These are phyloP conservation scores for Chymomyza caudatula DNA, from an alignment of 2,888 invertebrate genomes.

Conservation along the genomic window DNA sequence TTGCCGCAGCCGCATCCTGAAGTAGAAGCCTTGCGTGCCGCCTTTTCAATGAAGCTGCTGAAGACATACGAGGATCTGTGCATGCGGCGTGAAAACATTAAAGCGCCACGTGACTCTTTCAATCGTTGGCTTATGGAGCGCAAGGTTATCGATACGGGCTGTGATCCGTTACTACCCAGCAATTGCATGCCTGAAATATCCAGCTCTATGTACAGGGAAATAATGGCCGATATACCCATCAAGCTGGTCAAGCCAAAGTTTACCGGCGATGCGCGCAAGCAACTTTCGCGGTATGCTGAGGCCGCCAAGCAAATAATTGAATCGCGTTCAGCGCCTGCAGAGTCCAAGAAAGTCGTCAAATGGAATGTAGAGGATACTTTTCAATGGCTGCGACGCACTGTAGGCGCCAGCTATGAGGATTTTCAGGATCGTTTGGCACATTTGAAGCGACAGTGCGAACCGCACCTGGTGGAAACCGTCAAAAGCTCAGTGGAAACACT, in stretches of 20 bases:
- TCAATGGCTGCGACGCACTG: slow-evolving; percentile 94
- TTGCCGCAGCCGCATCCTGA: slow-evolving; percentile 96
- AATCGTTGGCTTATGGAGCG: slow-evolving; percentile 98
- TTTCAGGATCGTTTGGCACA: slow-evolving; percentile 89
- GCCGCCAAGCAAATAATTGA: slow-evolving; percentile 98
- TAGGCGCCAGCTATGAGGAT: slow-evolving; percentile 96
- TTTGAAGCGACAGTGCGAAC: slow-evolving; percentile 96
- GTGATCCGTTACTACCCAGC: slow-evolving; percentile 94
- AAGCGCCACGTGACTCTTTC: slow-evolving; percentile 97
- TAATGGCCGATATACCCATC: slow-evolving; percentile 98
- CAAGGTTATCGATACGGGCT: slow-evolving; percentile 92
- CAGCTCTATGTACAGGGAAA: slow-evolving; percentile 96
- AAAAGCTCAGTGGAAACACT: slow-evolving; percentile 96
- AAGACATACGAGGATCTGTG: slow-evolving; percentile 96
- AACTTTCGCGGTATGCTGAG: slow-evolving; percentile 94
- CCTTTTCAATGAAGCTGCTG: slow-evolving; percentile 89
- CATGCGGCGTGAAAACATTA: slow-evolving; percentile 93
- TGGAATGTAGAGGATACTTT: slow-evolving; percentile 99
- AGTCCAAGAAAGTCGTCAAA: slow-evolving; percentile 97
- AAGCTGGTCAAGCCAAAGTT: slow-evolving; percentile 97
- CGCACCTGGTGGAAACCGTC: slow-evolving; percentile 95
- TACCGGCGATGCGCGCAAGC: slow-evolving; percentile 96
- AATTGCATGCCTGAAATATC: slow-evolving; percentile 95
- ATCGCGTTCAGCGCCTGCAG: slow-evolving; percentile 92
- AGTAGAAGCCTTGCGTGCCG: slow-evolving; percentile 91